Percentiles rank a stretch among this genome's conserved stretches.
Evolutionary conservation across 30 jellyfish, hydroid and myxozoan genomes (phyloP).

Genomic region (Cassiopea andromeda): DNA sequence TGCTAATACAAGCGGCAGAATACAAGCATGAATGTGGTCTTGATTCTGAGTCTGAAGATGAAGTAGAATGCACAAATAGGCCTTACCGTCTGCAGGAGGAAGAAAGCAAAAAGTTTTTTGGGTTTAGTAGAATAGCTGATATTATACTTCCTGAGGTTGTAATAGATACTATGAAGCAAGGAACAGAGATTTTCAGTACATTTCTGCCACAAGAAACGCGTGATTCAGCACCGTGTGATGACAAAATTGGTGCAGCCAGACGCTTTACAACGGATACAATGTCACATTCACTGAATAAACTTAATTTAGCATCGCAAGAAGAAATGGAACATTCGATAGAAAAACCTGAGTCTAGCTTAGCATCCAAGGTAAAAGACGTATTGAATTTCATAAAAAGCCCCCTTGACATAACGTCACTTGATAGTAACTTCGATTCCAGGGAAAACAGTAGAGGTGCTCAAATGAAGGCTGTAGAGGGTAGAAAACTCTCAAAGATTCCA

Average conservation of each 20-base stretch:
- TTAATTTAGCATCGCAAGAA: slow-evolving; percentile 47
- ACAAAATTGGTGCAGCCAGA: slow-evolving; percentile 29
- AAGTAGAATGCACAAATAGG: slow-evolving; percentile 12
- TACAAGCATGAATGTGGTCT: slow-evolving; percentile 86
- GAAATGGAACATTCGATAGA: slow-evolving; percentile 11
- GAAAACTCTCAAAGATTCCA: neutral
- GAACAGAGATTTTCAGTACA: slow-evolving; percentile 61
- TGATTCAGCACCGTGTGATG: slow-evolving; percentile 32
- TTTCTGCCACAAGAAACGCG: slow-evolving; percentile 63
- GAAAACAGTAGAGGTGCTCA: neutral
- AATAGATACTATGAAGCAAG: slow-evolving; percentile 62
- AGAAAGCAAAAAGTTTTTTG: slow-evolving; percentile 61
- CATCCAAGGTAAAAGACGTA: slow-evolving; percentile 17
- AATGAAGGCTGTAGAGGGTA: neutral
- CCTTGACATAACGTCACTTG: slow-evolving; percentile 38
- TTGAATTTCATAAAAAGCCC: slow-evolving; percentile 61
- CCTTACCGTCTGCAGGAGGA: slow-evolving; percentile 54
- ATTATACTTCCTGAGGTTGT: slow-evolving; percentile 72
- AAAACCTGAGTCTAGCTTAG: neutral
- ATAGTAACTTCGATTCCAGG: neutral
- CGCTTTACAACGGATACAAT: slow-evolving; percentile 32
- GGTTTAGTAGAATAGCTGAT: slow-evolving; percentile 71
- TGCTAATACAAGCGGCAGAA: slow-evolving; percentile 78
- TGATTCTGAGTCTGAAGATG: slow-evolving; percentile 70
- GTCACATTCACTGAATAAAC: slow-evolving; percentile 29